These are phyloP conservation scores for Hipposideros larvatus DNA, from an alignment of 2,797 vertebrate species.

Conservation along the genomic window DNA sequence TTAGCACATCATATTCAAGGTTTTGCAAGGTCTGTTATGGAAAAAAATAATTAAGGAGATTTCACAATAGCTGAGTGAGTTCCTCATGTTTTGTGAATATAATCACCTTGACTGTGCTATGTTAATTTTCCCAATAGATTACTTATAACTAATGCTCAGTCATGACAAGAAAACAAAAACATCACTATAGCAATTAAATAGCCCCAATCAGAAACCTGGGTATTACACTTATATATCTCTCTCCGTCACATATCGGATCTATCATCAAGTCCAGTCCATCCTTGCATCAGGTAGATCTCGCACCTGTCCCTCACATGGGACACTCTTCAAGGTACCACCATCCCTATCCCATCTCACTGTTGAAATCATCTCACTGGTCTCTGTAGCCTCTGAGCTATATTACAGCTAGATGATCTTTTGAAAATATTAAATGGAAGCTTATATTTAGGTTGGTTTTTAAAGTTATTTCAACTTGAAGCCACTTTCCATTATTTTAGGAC, in stretches of 20 bases:
- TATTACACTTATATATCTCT: neutral
- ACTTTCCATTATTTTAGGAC: neutral
- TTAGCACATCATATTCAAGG: neutral
- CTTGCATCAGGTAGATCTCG: neutral
- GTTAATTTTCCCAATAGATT: slow-evolving; percentile 14
- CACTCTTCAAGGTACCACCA: neutral
- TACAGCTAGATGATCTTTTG: neutral
- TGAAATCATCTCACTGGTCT: neutral
- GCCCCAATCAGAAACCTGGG: neutral
- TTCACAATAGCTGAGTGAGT: slow-evolving; percentile 11
- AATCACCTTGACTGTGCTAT: neutral
- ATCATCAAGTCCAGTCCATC: neutral
- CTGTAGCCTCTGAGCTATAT: neutral
- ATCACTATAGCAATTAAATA: neutral
- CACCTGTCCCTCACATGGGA: rapidly evolving
- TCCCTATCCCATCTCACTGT: neutral
- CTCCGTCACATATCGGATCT: neutral
- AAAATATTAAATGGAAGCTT: slow-evolving; percentile 41
- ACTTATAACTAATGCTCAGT: neutral
- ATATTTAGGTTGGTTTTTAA: neutral
- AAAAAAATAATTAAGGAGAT: neutral
- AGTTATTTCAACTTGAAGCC: neutral
- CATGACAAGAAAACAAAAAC: slow-evolving; percentile 14
- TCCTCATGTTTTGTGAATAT: slow-evolving; percentile 12
- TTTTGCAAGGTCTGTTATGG: slow-evolving; percentile 22